Base-by-base conservation (phyloP, 2,797 vertebrate genomes). In the Corythornis leucogaster region DNA sequence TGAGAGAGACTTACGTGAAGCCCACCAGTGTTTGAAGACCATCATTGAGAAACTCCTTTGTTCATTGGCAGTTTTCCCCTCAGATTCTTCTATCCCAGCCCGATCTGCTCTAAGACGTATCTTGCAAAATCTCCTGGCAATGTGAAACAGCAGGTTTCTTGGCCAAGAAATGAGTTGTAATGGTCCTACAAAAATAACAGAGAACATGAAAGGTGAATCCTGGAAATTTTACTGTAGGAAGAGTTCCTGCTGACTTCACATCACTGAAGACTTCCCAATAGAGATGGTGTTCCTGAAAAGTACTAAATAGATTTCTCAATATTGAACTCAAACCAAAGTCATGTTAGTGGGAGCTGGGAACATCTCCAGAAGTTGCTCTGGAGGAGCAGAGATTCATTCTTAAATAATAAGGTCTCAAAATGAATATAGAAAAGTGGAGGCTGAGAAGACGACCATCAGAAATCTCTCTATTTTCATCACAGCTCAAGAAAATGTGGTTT, bases 31-130 rank as follows among this genome's bases (percentile, higher is more conserved):
- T 91, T 90, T 97, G 96, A 96, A 95, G 89, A 93, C 48, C 6
- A 96, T 97, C 33, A 87, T 75, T 67, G 94, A 96, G 90, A 97
- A 96, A 85, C 53, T 97, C 46, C 87, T 97, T 69, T 91, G 35
- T 76, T 96, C 96, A 31, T 25, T 97, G 54, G 71, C 90, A 50
- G 77, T 79, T 85, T 93, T 94, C 6, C 85, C 92, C 48, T 97
- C 95, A 6, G 95, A 94, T 54, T 90, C 85, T 46, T 95, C 77
- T 4, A 14, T 91, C 59, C 85, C 28, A 0, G 87, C 94, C 50
- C 9, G 2, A 35, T 91, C 84, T 85, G 92, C 90, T 43, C 91
- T 96, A 93, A 96, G 89, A 81, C 87, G 95, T 91, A 97, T 97
- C 68, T 90, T 95, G 58, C 85, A 97, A 93, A 96, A 96, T 84